A percentile compares a stretch with the other conserved stretches of the same genome.
Conservation (phyloP, 2,113 vertebrate species). For the Micronycteris hirsuta region DNA sequence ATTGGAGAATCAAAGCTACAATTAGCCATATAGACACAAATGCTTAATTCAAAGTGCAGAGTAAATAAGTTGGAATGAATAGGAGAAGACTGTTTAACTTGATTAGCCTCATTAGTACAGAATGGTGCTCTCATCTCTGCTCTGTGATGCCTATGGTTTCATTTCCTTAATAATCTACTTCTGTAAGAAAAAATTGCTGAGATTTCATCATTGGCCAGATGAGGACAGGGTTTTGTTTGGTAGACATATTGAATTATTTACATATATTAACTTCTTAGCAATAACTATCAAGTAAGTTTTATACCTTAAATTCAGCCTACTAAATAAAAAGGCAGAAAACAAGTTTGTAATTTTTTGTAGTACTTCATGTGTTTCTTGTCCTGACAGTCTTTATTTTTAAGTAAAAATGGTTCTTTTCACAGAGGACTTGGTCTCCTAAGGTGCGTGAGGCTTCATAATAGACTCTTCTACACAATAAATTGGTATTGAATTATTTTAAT, state of each 20-base stretch:
- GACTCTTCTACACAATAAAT: neutral
- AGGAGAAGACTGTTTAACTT: slow-evolving; percentile 60
- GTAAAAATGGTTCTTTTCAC: neutral
- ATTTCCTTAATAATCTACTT: slow-evolving; percentile 52
- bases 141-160: slow-evolving; percentile 30
- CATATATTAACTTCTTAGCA: neutral
- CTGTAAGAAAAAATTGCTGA: slow-evolving; percentile 7
- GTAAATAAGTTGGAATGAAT: slow-evolving; percentile 71
- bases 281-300: neutral
- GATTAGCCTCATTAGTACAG: slow-evolving; percentile 74
- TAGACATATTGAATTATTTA: neutral
- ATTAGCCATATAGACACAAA: slow-evolving; percentile 78
- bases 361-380: neutral
- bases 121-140: slow-evolving; percentile 11
- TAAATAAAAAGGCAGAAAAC: neutral
- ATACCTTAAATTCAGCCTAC: neutral
- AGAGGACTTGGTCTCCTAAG: neutral
- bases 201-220: neutral
- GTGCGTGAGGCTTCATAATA: neutral
- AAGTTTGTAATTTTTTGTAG: neutral
- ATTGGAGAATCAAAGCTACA: slow-evolving; percentile 79
- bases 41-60: slow-evolving; percentile 78
- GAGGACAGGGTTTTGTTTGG: neutral
- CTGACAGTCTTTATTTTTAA: neutral
- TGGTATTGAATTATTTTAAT: neutral